Evolutionary conservation across 2,113 vertebrate species (phyloP).

Genomic region (Brienomyrus brachyistius): DNA sequence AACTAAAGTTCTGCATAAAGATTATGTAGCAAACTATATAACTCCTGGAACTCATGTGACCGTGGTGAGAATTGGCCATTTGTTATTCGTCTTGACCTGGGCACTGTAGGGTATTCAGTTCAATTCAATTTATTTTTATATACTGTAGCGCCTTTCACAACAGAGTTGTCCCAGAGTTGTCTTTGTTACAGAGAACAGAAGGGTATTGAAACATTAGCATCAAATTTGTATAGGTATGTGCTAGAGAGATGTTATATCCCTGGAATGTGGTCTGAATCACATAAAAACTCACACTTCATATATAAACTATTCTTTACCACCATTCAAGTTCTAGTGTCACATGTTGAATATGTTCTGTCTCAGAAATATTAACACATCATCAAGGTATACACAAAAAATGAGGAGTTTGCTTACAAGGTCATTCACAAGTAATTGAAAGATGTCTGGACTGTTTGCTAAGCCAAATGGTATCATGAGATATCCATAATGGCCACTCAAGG

Average conservation of each 20-base stretch:
- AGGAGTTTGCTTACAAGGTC: not conserved
- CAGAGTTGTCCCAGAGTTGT: too few species aligned
- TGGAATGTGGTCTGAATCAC: not conserved
- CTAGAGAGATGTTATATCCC: too few species aligned
- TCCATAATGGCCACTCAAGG: not conserved
- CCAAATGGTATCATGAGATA: not conserved
- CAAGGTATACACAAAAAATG: not conserved
- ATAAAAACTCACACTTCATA: not conserved
- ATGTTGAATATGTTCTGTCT: not conserved
- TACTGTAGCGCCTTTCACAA: too few species aligned
- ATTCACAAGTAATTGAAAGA: not conserved
- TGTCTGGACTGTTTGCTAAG: not conserved
- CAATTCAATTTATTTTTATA: too few species aligned
- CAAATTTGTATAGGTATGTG: too few species aligned
- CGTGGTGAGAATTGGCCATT: not conserved
- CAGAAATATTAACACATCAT: not conserved
- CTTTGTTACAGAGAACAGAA: too few species aligned
- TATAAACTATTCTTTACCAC: not conserved
- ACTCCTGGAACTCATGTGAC: not conserved
- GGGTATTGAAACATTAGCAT: too few species aligned
- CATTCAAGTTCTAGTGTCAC: not conserved
- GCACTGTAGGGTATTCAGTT: not conserved
- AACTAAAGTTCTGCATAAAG: not conserved
- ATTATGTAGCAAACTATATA: not conserved
- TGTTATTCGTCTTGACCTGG: not conserved